Evolutionary conservation across 1,140 invertebrate genomes (phyloP).

Genomic region (Drosophila sechellia): DNA sequence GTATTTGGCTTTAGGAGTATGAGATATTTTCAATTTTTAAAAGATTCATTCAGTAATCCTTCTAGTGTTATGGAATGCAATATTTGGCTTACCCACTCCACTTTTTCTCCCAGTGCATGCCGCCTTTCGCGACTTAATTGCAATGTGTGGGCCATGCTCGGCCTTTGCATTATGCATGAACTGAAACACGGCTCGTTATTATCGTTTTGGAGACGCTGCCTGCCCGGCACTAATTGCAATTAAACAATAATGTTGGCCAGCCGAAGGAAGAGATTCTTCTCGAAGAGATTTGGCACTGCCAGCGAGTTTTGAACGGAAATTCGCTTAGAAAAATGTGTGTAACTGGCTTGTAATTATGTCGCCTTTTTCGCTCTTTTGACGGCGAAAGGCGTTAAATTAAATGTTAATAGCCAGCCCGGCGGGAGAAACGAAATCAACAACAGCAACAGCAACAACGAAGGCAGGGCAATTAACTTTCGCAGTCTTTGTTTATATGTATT

Average conservation of each 20-base stretch:
- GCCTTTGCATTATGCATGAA: conserved; percentile 76
- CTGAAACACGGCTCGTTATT: conserved; percentile 60
- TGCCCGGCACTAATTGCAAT: conserved; percentile 56
- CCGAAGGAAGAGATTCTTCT: not conserved
- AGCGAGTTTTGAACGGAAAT: conserved; percentile 37
- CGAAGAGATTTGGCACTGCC: not conserved
- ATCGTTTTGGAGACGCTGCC: conserved; percentile 47
- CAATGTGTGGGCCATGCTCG: conserved; percentile 53
- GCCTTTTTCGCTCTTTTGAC: conserved; percentile 51
- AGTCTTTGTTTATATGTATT: conserved; percentile 72
- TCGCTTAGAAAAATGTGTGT: conserved; percentile 68
- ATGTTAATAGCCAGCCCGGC: conserved; percentile 65
- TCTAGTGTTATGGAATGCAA: no score
- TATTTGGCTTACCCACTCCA: not conserved
- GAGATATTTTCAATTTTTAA: no score
- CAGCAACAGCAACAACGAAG: conserved; percentile 35
- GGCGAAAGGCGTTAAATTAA: conserved; percentile 80
- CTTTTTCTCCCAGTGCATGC: conserved; percentile 31
- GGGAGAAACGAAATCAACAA: conserved; percentile 35
- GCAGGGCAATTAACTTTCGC: conserved; percentile 62
- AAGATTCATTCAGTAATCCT: no score
- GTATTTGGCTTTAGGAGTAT: no score
- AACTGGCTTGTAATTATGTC: conserved; percentile 78
- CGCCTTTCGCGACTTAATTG: conserved; percentile 75
- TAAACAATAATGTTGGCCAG: conserved; percentile 55